These are phyloP conservation scores for Cynopterus sphinx DNA, from an alignment of 2,797 vertebrate genomes.

Conservation along the genomic window DNA sequence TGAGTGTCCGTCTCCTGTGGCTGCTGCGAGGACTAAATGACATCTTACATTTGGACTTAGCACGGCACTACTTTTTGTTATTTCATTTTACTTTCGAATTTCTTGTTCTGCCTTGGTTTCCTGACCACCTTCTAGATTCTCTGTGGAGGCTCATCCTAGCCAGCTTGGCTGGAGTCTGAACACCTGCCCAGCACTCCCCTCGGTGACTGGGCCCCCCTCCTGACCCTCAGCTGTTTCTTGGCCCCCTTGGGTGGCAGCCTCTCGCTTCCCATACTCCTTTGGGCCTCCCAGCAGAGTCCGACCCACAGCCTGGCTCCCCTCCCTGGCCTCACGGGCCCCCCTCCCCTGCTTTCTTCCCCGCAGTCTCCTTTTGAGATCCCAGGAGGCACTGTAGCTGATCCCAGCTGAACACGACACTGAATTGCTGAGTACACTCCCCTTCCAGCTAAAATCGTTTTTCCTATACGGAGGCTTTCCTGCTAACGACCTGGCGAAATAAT, in stretches of 20 bases:
- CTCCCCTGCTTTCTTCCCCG: background rate
- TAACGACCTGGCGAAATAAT: constrained; percentile 45
- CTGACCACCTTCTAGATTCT: background rate
- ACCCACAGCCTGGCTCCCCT: background rate
- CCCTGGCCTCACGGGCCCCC: background rate
- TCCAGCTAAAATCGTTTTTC: constrained; percentile 41
- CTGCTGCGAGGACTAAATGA: background rate
- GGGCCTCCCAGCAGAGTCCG: background rate
- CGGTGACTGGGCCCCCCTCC: background rate
- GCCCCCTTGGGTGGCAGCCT: background rate
- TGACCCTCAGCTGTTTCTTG: background rate
- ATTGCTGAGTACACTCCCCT: constrained; percentile 35
- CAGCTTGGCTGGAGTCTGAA: background rate
- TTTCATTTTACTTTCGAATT: background rate
- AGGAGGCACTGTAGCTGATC: background rate
- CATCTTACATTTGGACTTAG: background rate
- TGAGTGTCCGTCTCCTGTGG: fast-evolving
- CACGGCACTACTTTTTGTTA: background rate
- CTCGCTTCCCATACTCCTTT: background rate
- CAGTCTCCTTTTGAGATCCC: background rate
- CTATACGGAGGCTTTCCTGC: constrained; percentile 43
- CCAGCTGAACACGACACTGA: background rate
- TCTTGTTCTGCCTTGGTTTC: background rate
- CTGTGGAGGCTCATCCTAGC: background rate
- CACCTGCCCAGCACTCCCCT: background rate